Conservation (phyloP, 1,140 invertebrate genomes). For the Palaemon carinicauda region DNA sequence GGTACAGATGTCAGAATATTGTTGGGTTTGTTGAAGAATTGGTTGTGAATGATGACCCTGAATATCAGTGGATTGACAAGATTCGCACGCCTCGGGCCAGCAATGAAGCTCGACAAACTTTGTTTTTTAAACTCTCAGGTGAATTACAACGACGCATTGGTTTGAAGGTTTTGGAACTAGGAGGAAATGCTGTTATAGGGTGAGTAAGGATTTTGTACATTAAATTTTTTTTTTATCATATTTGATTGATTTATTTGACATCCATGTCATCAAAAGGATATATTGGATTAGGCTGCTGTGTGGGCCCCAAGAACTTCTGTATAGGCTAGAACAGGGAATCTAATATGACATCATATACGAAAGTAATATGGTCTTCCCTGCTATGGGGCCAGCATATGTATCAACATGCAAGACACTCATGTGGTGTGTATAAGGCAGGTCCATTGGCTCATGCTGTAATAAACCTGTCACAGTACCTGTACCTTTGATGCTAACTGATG, state of each 20-base stretch:
- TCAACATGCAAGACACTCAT: too few relatives aligned
- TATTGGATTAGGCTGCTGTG: too few relatives aligned
- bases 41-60: conserved; percentile 97
- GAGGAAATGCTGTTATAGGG: conserved; percentile 94
- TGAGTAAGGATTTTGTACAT: conserved; percentile 62
- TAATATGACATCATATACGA: too few relatives aligned
- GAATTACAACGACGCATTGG: conserved; percentile 94
- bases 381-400: too few relatives aligned
- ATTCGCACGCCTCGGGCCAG: conserved; percentile 94
- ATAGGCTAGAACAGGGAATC: too few relatives aligned
- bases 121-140: conserved; percentile 94
- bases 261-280: not conserved
- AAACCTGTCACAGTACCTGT: too few relatives aligned
- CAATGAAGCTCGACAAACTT: conserved; percentile 94
- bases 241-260: not conserved
- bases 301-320: too few relatives aligned
- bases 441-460: too few relatives aligned
- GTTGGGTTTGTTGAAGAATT: conserved; percentile 97
- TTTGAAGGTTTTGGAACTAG: conserved; percentile 90
- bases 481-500: too few relatives aligned
- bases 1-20: conserved; percentile 84
- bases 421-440: too few relatives aligned
- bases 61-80: conserved; percentile 99
- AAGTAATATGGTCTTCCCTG: too few relatives aligned
- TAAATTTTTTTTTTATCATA: not conserved